Percentiles rank a stretch among this genome's conserved stretches.
These are phyloP conservation scores for Beroe ovata DNA, from an alignment of 37 sponge, comb jelly and placozoan species.

Conservation along the genomic window DNA sequence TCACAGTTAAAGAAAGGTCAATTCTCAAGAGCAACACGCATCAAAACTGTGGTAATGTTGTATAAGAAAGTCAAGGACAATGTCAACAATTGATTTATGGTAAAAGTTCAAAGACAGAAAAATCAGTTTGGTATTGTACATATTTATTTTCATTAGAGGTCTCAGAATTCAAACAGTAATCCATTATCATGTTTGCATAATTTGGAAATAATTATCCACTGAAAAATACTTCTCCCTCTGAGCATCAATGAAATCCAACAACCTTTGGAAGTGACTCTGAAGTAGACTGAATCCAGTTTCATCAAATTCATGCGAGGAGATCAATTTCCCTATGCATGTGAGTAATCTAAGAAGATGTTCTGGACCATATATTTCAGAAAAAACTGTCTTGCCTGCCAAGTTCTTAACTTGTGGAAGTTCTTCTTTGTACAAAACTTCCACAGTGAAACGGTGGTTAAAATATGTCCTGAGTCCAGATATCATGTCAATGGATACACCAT, in stretches of 20 bases:
- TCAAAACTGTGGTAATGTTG: too few species aligned
- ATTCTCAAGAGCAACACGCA: too few species aligned
- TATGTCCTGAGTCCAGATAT: constrained; percentile 36
- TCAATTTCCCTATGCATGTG: constrained; percentile 58
- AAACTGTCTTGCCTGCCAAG: constrained; percentile 24
- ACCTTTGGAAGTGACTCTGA: constrained; percentile 39
- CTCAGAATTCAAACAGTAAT: not conserved
- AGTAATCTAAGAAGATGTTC: constrained; percentile 46
- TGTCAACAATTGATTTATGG: too few species aligned
- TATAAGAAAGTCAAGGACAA: too few species aligned
- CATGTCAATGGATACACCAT: constrained; percentile 60
- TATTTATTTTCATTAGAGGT: not conserved
- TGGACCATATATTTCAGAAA: constrained; percentile 26
- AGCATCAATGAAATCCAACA: constrained; percentile 49
- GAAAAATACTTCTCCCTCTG: constrained; percentile 23
- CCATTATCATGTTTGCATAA: not conserved
- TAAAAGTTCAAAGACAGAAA: too few species aligned
- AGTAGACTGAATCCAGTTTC: constrained; percentile 25
- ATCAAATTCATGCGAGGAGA: constrained; percentile 34
- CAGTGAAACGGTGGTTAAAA: constrained; percentile 36
- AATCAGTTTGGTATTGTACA: not conserved
- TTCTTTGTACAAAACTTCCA: constrained; percentile 20
- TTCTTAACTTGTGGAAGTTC: constrained; percentile 29
- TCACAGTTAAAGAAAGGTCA: too few species aligned
- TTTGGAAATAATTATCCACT: constrained; percentile 21